Conservation (phyloP, 2,113 vertebrate genomes). For the Garra rufa region DNA sequence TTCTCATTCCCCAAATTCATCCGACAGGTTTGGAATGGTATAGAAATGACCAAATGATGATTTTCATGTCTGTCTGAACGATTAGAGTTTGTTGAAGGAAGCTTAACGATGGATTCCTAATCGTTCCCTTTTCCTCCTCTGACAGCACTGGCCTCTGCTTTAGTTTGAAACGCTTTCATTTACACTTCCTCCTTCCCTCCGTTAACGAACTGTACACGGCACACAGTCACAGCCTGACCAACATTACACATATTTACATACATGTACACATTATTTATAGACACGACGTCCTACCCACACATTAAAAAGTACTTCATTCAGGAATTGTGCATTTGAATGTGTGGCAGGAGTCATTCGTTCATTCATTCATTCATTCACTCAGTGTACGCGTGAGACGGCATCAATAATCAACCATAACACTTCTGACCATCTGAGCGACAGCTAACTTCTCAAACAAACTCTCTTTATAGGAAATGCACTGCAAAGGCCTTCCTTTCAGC, state of each 20-base stretch:
- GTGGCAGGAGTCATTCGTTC: slow-evolving; percentile 33
- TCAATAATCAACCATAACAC: too few species aligned
- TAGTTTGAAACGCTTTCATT: slow-evolving; percentile 26
- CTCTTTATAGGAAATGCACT: not conserved
- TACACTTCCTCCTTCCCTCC: slow-evolving; percentile 48
- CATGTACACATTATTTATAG: slow-evolving; percentile 52
- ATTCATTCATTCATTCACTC: not conserved
- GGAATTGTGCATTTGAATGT: slow-evolving; percentile 36
- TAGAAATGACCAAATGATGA: not conserved
- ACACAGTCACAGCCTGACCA: slow-evolving; percentile 39
- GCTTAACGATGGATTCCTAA: not conserved
- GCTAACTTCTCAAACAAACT: not conserved
- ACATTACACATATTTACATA: slow-evolving; percentile 58
- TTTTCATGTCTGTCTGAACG: not conserved
- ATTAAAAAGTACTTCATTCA: slow-evolving; percentile 48
- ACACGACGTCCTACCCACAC: slow-evolving; percentile 44
- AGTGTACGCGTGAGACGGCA: too few species aligned
- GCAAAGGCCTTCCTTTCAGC: not conserved
- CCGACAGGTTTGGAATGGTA: not conserved
- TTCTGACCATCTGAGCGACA: not conserved
- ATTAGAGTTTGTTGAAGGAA: not conserved
- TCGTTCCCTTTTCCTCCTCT: slow-evolving; percentile 39
- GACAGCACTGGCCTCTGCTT: slow-evolving; percentile 53
- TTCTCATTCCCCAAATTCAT: not conserved
- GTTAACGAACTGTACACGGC: slow-evolving; percentile 36